Conservation (phyloP, 2,797 vertebrate species). For the Phrynocephalus forsythii region DNA sequence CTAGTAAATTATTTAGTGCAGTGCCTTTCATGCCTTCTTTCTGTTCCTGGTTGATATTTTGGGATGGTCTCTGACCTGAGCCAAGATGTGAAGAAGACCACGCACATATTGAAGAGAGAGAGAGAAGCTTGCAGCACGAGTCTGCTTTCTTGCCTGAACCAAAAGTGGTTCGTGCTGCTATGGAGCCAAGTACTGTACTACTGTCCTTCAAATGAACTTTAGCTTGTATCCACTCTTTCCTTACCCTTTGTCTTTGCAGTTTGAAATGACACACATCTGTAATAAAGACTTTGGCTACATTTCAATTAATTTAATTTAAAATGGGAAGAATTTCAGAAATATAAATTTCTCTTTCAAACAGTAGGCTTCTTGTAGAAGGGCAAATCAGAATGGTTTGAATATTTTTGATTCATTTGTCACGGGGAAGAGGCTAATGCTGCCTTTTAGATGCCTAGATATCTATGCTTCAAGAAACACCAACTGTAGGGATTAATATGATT, state of each 20-base stretch:
- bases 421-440: not conserved
- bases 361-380: not conserved
- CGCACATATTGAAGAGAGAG: not conserved
- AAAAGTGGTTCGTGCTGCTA: not conserved
- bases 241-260: not conserved
- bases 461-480: not conserved
- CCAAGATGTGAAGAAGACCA: not conserved
- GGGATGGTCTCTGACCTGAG: not conserved
- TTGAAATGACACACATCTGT: not conserved
- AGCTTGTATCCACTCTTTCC: not conserved
- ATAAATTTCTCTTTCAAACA: not conserved
- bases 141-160: not conserved
- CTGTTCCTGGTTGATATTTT: not conserved
- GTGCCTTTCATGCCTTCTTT: not conserved
- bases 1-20: not conserved
- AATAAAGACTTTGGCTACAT: not conserved
- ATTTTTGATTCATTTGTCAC: not conserved
- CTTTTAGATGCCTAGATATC: not conserved
- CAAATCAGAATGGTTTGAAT: not conserved
- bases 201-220: not conserved
- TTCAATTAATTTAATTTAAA: not conserved
- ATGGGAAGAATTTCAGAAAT: not conserved
- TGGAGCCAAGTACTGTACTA: too few relatives aligned
- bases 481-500: not conserved
- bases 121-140: not conserved